A percentile compares a stretch with the other conserved stretches of the same genome.
phyloP scores from a whole-genome alignment of 2,113 vertebrate species.

The Channa maculata region DNA sequence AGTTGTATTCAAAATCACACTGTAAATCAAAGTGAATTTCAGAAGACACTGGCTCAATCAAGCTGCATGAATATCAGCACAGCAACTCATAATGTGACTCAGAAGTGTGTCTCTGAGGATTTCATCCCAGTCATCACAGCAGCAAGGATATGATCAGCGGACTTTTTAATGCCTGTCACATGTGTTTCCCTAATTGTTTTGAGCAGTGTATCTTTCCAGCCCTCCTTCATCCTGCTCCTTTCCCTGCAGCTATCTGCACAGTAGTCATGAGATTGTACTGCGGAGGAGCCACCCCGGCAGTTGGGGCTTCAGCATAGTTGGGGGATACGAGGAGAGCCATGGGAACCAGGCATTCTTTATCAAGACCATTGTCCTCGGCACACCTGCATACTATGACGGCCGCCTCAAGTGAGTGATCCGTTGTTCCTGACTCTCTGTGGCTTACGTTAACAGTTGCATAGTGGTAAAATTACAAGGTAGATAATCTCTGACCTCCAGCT shows the following conservation, averaged over 20 bases:
- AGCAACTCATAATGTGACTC: too few relatives aligned
- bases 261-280: slow-evolving; percentile 95
- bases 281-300: slow-evolving; percentile 93
- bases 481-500: slow-evolving; percentile 20
- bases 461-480: slow-evolving; percentile 1
- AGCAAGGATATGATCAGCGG: too few relatives aligned
- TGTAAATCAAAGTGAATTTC: too few relatives aligned
- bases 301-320: slow-evolving; percentile 99
- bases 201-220: not conserved
- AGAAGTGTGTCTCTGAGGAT: too few relatives aligned
- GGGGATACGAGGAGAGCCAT: slow-evolving; percentile 96
- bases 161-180: too few relatives aligned
- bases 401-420: slow-evolving; percentile 91
- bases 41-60: too few relatives aligned
- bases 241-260: slow-evolving; percentile 89
- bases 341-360: slow-evolving; percentile 99
- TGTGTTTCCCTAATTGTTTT: too few relatives aligned
- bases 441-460: not conserved
- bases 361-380: slow-evolving; percentile 98
- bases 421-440: slow-evolving; percentile 19
- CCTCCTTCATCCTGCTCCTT: slow-evolving; percentile 12
- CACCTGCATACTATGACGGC: slow-evolving; percentile 97
- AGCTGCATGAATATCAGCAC: too few relatives aligned
- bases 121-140: too few relatives aligned
- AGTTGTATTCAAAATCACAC: too few relatives aligned